Percentiles rank a stretch among this genome's conserved stretches.
Evolutionary conservation across 2,113 vertebrate genomes (phyloP).

Genomic region (Burhinus bistriatus): DNA sequence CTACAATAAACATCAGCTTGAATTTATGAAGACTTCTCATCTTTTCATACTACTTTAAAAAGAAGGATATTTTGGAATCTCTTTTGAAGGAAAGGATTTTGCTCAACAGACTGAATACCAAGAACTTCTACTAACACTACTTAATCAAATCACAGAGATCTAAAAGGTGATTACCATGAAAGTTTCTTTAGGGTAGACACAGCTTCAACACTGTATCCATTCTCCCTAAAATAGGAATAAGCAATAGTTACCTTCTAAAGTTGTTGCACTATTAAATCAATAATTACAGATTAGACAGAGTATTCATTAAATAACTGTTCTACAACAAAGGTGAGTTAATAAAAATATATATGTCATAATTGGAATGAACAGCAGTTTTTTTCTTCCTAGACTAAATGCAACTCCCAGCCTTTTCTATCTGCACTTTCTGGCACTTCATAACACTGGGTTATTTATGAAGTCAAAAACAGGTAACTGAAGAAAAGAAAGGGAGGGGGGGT

Average conservation of each 20-base stretch:
- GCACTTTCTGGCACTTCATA: not conserved
- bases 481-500: not conserved
- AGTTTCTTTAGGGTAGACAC: not conserved
- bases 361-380: not conserved
- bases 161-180: not conserved
- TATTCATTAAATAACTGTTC: not conserved
- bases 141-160: not conserved
- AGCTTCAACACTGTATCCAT: not conserved
- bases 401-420: not conserved
- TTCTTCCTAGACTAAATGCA: not conserved
- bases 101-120: not conserved
- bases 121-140: not conserved
- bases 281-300: not conserved
- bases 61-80: not conserved
- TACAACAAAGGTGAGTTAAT: not conserved
- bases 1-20: not conserved
- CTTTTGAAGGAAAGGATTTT: not conserved
- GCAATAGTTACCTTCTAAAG: not conserved
- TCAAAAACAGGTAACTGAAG: not conserved
- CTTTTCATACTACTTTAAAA: not conserved
- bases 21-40: not conserved
- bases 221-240: not conserved
- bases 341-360: not conserved
- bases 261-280: not conserved
- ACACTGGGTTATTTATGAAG: not conserved